Evolutionary conservation across 2,888 invertebrate species (phyloP).

Genomic region (Megalurothrips usitatus): DNA sequence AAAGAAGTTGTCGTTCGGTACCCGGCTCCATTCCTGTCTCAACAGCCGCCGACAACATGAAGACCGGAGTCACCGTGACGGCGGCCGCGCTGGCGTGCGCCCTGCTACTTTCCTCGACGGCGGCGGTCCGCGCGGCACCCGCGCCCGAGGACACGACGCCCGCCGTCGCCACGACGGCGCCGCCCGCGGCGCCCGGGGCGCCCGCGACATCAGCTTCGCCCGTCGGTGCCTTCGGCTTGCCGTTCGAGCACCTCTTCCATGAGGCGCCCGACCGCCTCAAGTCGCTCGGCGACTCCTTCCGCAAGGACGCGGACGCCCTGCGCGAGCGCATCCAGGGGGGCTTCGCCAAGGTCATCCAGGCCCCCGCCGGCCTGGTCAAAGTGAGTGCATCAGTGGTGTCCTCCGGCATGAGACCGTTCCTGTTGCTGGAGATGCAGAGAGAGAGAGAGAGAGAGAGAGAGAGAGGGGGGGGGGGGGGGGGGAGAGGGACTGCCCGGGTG

Average conservation of each 20-base stretch:
- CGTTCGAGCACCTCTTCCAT: background rate
- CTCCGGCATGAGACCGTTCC: background rate
- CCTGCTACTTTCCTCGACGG: background rate
- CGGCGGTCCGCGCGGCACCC: background rate
- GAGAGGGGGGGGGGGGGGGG: too few species aligned
- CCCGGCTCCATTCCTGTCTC: too few species aligned
- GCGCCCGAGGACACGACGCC: background rate
- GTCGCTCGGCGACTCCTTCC: background rate
- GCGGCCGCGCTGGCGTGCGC: background rate
- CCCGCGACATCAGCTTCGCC: too few species aligned
- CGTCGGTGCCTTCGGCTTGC: background rate
- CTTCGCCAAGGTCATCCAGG: background rate
- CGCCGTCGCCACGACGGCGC: background rate
- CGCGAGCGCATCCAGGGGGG: background rate
- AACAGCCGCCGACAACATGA: too few species aligned
- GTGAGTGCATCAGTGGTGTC: background rate
- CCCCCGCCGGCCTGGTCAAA: background rate
- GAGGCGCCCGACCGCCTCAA: conserved; percentile 1
- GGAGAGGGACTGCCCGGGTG: too few species aligned
- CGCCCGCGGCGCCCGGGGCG: background rate
- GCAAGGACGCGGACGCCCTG: background rate
- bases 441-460: too few species aligned
- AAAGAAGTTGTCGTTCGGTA: too few species aligned
- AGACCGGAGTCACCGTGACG: background rate
- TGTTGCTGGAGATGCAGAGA: background rate